These are phyloP conservation scores for Tiliacea aurago DNA, from an alignment of 2,888 invertebrate species.

Conservation along the genomic window DNA sequence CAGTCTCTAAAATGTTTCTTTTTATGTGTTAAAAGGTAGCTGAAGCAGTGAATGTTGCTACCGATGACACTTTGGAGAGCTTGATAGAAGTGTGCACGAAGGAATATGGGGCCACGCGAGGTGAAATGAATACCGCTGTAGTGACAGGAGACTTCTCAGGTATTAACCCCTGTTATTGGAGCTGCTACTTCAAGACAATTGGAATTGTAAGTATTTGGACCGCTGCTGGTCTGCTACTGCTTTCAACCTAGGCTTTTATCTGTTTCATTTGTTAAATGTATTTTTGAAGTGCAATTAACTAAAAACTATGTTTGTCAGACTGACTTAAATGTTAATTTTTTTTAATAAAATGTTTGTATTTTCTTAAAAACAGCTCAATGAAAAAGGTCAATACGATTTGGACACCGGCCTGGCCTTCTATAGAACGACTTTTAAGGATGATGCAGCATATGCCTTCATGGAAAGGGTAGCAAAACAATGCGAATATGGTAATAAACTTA, in stretches of 20 bases:
- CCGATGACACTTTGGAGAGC: background rate
- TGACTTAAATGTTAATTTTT: background rate
- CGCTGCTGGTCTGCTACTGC: background rate
- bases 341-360: background rate
- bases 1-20: background rate
- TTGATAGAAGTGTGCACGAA: background rate
- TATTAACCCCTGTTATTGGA: constrained; percentile 12
- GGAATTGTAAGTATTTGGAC: constrained; percentile 12
- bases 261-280: background rate
- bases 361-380: constrained; percentile 7
- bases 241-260: background rate
- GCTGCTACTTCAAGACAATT: constrained; percentile 10
- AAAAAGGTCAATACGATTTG: constrained; percentile 23
- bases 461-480: background rate
- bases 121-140: too few relatives aligned
- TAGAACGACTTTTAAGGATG: background rate
- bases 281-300: background rate
- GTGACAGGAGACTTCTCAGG: background rate
- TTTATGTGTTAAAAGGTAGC: background rate
- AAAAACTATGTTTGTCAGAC: background rate
- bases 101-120: too few relatives aligned
- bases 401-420: background rate
- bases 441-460: background rate
- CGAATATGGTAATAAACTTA: background rate
- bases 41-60: background rate